A percentile compares a stretch with the other conserved stretches of the same genome.
These are phyloP conservation scores for Zaprionus taronus DNA, from an alignment of 1,140 invertebrate species.

Conservation along the genomic window DNA sequence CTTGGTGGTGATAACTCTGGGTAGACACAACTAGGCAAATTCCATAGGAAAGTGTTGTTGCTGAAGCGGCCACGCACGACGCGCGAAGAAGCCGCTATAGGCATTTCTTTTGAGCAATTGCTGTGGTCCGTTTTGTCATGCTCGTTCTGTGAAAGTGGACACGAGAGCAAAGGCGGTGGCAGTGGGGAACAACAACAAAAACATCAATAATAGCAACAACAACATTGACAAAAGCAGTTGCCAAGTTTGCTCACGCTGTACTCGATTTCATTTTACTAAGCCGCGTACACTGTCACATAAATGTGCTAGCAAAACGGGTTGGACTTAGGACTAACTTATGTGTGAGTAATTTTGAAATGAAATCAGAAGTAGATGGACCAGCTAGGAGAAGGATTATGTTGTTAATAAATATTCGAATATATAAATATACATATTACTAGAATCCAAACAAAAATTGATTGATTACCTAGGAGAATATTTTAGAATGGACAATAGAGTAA, in stretches of 20 bases:
- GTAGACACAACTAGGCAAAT: slow-evolving; percentile 71
- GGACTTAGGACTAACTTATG: not conserved
- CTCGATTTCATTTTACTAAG: slow-evolving; percentile 74
- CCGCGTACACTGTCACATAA: slow-evolving; percentile 42
- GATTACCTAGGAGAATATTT: too few species aligned
- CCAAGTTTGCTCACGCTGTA: slow-evolving; percentile 66
- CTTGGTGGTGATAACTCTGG: slow-evolving; percentile 52
- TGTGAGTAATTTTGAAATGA: not conserved
- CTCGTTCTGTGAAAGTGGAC: slow-evolving; percentile 76
- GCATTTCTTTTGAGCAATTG: slow-evolving; percentile 43
- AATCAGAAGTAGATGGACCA: not conserved
- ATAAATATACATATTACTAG: too few species aligned
- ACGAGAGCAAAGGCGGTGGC: slow-evolving; percentile 63
- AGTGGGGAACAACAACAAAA: slow-evolving; percentile 43
- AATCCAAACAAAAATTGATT: too few species aligned
- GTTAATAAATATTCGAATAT: not conserved
- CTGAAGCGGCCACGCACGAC: slow-evolving; percentile 12
- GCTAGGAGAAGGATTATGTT: not conserved
- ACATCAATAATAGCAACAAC: slow-evolving; percentile 37
- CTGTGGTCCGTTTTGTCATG: slow-evolving; percentile 34
- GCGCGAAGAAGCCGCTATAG: slow-evolving; percentile 49
- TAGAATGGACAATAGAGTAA: too few species aligned
- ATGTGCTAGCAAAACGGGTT: slow-evolving; percentile 31
- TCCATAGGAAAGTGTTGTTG: slow-evolving; percentile 44
- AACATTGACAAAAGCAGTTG: slow-evolving; percentile 67